Evolutionary conservation across 1,140 invertebrate genomes (phyloP).

Genomic region (Nephila pilipes): DNA sequence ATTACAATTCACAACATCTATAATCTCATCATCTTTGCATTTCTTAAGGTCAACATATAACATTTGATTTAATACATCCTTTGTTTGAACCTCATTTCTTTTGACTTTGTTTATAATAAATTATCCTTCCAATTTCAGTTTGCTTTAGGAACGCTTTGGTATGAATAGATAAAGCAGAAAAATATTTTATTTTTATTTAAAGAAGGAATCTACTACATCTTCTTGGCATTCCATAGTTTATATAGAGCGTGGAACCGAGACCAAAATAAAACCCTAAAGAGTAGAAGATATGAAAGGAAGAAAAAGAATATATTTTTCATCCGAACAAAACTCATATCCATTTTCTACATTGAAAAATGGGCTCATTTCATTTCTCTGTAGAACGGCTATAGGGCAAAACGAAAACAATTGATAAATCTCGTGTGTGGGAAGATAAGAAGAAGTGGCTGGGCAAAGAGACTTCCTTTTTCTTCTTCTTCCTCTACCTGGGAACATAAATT

Average conservation of each 20-base stretch:
- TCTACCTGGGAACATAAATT: constrained; percentile 50
- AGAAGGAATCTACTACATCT: neutral
- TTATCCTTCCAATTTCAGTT: constrained; percentile 23
- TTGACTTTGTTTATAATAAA: constrained; percentile 1
- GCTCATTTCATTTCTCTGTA: constrained; percentile 35
- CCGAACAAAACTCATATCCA: constrained; percentile 36
- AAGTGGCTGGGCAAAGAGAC: neutral
- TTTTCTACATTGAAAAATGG: constrained; percentile 55
- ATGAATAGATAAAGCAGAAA: neutral
- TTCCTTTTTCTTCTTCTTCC: too few species aligned
- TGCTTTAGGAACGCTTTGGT: neutral
- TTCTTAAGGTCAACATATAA: neutral
- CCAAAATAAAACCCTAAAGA: constrained; percentile 35
- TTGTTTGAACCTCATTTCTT: neutral
- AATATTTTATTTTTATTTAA: neutral
- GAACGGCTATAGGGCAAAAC: constrained; percentile 31
- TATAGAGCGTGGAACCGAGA: constrained; percentile 18
- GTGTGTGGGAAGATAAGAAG: constrained; percentile 30
- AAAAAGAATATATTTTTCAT: neutral
- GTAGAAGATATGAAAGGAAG: neutral
- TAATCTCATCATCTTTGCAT: too few species aligned
- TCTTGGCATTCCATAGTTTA: neutral
- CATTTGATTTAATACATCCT: neutral
- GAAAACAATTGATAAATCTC: constrained; percentile 47
- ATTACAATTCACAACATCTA: too few species aligned